A percentile compares a stretch with the other conserved stretches of the same genome.
These are phyloP conservation scores for Drosophila putrida DNA, from an alignment of 2,888 invertebrate species.

Conservation along the genomic window DNA sequence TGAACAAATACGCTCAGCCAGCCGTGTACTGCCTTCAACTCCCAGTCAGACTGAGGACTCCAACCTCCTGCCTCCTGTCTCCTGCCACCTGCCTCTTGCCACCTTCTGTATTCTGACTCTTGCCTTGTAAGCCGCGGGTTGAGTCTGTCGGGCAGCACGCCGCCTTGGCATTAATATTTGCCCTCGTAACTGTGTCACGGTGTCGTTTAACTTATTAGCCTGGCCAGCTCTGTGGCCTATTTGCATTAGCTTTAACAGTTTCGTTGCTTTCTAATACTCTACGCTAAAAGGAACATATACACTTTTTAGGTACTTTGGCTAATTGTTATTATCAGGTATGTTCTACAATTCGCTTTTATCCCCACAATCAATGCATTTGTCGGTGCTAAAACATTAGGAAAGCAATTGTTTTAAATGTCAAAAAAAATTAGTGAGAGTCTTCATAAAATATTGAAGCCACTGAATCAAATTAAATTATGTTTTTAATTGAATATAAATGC, in stretches of 20 bases:
- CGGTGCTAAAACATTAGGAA: no score
- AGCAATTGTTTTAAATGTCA: no score
- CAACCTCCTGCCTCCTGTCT: neutral
- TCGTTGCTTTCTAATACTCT: constrained; percentile 29
- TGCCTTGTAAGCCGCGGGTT: constrained; percentile 5
- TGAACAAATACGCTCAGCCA: constrained; percentile 75
- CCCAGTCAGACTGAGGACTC: neutral
- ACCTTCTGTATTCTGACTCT: neutral
- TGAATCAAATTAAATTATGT: no score
- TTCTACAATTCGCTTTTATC: no score
- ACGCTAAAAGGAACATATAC: neutral
- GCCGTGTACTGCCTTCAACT: constrained; percentile 33
- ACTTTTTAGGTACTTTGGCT: neutral
- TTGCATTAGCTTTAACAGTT: constrained; percentile 70
- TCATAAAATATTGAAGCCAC: no score
- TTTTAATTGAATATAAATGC: no score
- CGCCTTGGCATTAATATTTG: constrained; percentile 77
- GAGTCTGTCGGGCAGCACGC: constrained; percentile 64
- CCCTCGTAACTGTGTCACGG: constrained; percentile 73
- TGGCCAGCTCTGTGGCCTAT: constrained; percentile 73
- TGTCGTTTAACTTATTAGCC: constrained; percentile 81
- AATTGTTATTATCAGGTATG: neutral
- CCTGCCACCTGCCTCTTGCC: neutral
- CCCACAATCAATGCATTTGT: no score
- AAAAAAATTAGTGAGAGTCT: no score